Percentiles rank a stretch among this genome's conserved stretches.
Evolutionary conservation across 1,140 invertebrate genomes (phyloP).

Genomic region (Homarus americanus): DNA sequence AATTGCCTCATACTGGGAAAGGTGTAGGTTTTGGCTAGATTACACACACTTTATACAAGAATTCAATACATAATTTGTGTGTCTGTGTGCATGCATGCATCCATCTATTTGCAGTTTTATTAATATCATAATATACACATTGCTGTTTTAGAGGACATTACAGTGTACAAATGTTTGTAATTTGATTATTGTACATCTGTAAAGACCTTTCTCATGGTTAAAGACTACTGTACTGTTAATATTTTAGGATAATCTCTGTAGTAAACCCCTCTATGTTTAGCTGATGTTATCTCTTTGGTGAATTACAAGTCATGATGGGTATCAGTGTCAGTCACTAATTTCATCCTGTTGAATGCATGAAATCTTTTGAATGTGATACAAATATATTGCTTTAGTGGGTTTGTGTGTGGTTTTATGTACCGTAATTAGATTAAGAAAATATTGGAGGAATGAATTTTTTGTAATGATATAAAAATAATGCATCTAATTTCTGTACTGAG

Average conservation of each 20-base stretch:
- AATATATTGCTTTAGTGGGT: background rate
- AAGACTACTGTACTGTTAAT: too few species aligned
- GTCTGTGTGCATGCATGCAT: too few species aligned
- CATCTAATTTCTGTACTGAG: background rate
- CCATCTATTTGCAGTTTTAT: too few species aligned
- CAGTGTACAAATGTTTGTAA: too few species aligned
- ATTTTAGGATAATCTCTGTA: background rate
- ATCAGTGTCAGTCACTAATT: background rate
- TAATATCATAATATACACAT: too few species aligned
- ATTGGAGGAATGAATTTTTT: background rate
- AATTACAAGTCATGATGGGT: background rate
- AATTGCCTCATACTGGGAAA: too few species aligned
- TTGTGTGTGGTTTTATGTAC: background rate
- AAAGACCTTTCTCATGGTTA: too few species aligned
- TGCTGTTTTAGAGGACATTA: too few species aligned
- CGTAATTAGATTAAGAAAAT: background rate
- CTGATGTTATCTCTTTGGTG: background rate
- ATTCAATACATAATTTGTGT: too few species aligned
- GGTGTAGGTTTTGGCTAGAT: too few species aligned
- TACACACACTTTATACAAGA: too few species aligned
- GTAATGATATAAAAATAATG: background rate
- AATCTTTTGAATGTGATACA: background rate
- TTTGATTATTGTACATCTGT: too few species aligned
- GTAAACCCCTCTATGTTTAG: background rate
- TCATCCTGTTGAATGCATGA: background rate